Evolutionary conservation across 2,888 invertebrate genomes (phyloP), one percentile per base, ranked within the genome.

Genomic region (Escarpia spicata): DNA sequence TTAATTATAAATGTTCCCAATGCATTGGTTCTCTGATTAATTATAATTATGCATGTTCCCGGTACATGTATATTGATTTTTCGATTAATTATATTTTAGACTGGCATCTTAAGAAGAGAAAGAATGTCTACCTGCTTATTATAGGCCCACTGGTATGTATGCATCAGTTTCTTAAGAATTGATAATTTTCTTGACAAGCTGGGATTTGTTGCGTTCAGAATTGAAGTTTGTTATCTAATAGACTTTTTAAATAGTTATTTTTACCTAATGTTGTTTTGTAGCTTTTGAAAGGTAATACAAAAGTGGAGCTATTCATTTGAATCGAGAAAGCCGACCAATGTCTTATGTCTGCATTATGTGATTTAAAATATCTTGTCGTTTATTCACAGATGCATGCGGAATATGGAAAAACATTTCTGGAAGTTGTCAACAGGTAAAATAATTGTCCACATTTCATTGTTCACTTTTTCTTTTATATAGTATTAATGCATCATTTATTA

Each of bases 131-230:
- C 90, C 95, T 91, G 91, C 94, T 95, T 90, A 94, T 95, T 43
- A 90, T 95, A 91, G 95, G 95, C 75, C 95, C 95, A 91, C 93
- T 94, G 94, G 95, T 95, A 94, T 93, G 94, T 92, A 26, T 4
- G 19, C 26, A 75, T 75, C 6, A 6, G 75, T 19, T 52, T 52
- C 52, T 52, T 45, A 45, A 45, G 6, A 9, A 9, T 45, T 9
- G 9, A 19, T 60, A 0, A 4, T 19, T 26, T 60, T 60, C 4
- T 60, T 60, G 26, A 60, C 19, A 60, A 60, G 60, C 19, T 60
- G 15, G 60, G 60, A 60, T 60, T 60, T 52, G 9, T 12, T 52
- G 10, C 52, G 12, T 12, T 26, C 4, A 60, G 10, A 45, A 45
- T 9, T 9, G 8, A 45, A 45, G 10, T 10, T 45, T 52, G 52